Percentiles rank a stretch among this genome's conserved stretches.
Evolutionary conservation across 2,797 vertebrate species (phyloP).

Genomic region (Pampus argenteus): DNA sequence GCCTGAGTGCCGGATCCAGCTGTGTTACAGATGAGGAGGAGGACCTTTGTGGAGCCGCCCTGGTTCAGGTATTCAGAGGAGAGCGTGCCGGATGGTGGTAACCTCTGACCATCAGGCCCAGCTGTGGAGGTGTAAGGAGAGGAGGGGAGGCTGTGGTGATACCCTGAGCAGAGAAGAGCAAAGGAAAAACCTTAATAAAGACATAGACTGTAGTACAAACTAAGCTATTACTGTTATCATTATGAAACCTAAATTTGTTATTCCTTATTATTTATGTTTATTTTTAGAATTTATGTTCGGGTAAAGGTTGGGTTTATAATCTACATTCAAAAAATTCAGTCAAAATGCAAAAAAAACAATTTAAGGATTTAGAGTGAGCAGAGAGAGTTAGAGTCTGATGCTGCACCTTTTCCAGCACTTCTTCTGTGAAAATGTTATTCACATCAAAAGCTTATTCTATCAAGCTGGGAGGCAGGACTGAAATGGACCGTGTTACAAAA

Average conservation of each 20-base stretch:
- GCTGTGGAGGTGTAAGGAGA: constrained; percentile 80
- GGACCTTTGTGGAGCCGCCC: constrained; percentile 79
- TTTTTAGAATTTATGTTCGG: not conserved
- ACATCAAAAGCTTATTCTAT: constrained; percentile 2
- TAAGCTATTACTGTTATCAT: too few relatives aligned
- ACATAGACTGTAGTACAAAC: too few relatives aligned
- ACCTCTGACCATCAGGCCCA: constrained; percentile 73
- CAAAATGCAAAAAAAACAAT: not conserved
- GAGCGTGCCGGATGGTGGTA: constrained; percentile 75
- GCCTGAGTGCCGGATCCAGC: constrained; percentile 85
- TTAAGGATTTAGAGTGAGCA: too few relatives aligned
- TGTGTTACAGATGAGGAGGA: constrained; percentile 91
- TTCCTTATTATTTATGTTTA: too few relatives aligned
- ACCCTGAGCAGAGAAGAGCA: constrained; percentile 76
- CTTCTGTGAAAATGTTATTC: not conserved
- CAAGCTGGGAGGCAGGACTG: constrained; percentile 1
- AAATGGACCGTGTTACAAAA: constrained; percentile 20
- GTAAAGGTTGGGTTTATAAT: not conserved
- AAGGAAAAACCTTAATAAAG: not conserved
- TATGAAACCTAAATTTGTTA: not conserved
- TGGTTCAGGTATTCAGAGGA: constrained; percentile 88
- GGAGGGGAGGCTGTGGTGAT: constrained; percentile 88
- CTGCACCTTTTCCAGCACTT: not conserved
- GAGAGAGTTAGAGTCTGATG: not conserved
- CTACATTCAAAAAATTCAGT: not conserved